These are phyloP conservation scores for Pristionchus japonicus DNA, from an alignment of 2,888 invertebrate genomes.

Conservation along the genomic window DNA sequence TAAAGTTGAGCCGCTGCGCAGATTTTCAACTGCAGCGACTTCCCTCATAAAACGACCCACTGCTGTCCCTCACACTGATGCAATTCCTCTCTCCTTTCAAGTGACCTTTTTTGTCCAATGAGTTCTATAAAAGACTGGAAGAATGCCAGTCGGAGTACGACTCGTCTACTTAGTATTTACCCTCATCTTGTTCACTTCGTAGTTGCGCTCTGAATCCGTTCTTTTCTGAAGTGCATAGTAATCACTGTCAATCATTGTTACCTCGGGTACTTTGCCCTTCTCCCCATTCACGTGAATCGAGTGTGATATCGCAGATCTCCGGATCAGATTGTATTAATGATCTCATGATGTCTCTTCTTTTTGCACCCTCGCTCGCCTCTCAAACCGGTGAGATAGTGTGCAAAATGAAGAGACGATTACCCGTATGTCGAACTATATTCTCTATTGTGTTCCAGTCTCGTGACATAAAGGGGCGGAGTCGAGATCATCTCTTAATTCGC, in stretches of 20 bases:
- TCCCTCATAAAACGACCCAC: slow-evolving; percentile 30
- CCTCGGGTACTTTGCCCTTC: neutral
- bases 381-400: too few relatives aligned
- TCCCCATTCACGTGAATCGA: neutral
- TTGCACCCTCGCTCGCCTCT: too few relatives aligned
- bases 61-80: slow-evolving; percentile 4
- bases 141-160: neutral
- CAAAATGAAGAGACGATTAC: too few relatives aligned
- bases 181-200: neutral
- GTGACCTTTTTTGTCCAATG: neutral
- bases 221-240: neutral
- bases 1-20: neutral
- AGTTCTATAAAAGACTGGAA: neutral
- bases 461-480: neutral
- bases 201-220: neutral
- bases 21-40: neutral
- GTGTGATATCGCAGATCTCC: neutral
- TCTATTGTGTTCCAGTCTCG: neutral
- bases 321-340: neutral
- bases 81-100: neutral
- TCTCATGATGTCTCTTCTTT: neutral
- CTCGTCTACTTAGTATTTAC: neutral
- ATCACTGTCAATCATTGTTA: neutral
- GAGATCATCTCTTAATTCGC: neutral
- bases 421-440: too few relatives aligned